phyloP scores from a whole-genome alignment of 2,113 vertebrate species.

The Mesoclemmys tuberculata region DNA sequence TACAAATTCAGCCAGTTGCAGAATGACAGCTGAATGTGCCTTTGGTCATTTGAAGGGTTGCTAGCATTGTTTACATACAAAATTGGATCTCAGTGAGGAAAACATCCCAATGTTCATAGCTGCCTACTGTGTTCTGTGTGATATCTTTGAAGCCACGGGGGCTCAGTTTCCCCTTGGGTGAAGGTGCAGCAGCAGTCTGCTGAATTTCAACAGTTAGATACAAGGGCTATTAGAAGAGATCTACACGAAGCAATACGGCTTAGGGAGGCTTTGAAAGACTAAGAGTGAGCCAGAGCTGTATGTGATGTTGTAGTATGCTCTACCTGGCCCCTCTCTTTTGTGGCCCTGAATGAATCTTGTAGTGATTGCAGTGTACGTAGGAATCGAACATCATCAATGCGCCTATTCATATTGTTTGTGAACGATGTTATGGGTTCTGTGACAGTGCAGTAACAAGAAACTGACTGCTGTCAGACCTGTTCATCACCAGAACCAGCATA shows the following conservation, averaged over 20 bases:
- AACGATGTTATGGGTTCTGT: not conserved
- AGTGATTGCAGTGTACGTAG: not conserved
- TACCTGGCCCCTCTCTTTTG: not conserved
- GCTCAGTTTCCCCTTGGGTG: not conserved
- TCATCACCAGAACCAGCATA: not conserved
- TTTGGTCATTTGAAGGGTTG: not conserved
- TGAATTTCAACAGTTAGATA: not conserved
- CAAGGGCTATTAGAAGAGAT: not conserved
- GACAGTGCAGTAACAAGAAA: not conserved
- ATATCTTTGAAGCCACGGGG: not conserved
- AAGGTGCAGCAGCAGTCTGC: not conserved
- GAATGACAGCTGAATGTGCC: not conserved
- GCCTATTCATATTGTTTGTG: not conserved
- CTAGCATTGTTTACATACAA: not conserved
- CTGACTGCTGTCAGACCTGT: not conserved
- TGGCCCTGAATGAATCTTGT: not conserved
- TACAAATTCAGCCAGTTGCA: not conserved
- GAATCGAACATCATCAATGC: not conserved
- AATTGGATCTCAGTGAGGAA: not conserved
- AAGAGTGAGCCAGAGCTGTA: not conserved
- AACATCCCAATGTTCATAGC: not conserved
- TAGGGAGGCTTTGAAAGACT: not conserved
- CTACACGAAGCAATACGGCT: not conserved
- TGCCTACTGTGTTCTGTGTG: not conserved
- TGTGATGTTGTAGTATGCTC: not conserved